Base-by-base conservation (phyloP, 92 coral and sea anemone species). In the Actinostola sp. region DNA sequence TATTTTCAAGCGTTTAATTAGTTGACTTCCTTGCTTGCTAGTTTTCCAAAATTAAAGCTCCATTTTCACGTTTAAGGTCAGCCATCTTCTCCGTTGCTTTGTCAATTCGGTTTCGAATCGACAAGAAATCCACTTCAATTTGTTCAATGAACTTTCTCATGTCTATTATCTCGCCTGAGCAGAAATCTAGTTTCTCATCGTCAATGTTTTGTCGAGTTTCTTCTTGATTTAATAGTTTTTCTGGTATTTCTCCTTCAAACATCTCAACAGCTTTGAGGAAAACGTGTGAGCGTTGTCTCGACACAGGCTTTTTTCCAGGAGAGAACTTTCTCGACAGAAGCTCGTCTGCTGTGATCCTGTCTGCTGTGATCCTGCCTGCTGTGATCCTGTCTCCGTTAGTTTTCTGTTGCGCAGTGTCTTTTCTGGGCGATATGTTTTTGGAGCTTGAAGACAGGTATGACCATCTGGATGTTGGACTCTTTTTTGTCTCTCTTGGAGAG, bases 211-310 rank as follows among this genome's bases (percentile, higher is more conserved):
- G 20, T 50, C 6, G 32, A 14, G 12, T 19, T 17, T 63, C 71
- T 63, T 74, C 71, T 43, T n/a, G n/a, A 4, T 74, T 74, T 24
- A 58, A 33, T 1, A 74, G 51, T 27, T 63, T 74, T 29, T 56
- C 80, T 10, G 80, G 80, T 14, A 74, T 59, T 32, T 49, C 66
- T 61, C 80, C 80, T 50, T 74, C 80, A 63, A 74, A 74, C 61
- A 43, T 63, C 51, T 74, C 71, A 28, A 74, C 80, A 17, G 80
- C 68, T 49, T 38, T 61, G 12, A 74, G 66, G 49, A 74, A 74
- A 11, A 21, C 80, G 14, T 61, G 39, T 2, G 80, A 74, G 9
- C 66, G 66, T 20, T 74, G 80, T 17, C 71, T 57, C 16, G 57
- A 1, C 23, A 14, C 2, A 5, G 25, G 57, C 30, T 44, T 23